A percentile compares a stretch with the other conserved stretches of the same genome.
phyloP scores from a whole-genome alignment of 2,113 vertebrate genomes.

The Isichthys henryi region DNA sequence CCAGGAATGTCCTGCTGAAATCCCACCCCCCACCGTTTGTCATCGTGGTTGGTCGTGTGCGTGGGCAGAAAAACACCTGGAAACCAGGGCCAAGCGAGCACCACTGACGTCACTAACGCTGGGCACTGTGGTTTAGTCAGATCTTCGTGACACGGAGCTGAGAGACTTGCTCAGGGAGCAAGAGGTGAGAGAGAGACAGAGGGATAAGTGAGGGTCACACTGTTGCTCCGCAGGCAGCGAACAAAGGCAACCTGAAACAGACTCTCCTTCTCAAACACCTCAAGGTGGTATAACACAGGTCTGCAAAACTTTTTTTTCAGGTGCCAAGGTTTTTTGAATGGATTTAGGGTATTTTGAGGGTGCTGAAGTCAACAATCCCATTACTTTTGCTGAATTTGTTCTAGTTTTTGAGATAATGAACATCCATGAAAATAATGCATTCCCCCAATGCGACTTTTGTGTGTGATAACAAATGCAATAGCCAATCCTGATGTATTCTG shows the following conservation, averaged over 20 bases:
- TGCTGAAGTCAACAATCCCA: too few species aligned
- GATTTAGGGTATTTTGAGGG: too few species aligned
- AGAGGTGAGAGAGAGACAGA: background rate
- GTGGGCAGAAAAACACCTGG: background rate
- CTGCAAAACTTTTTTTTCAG: too few species aligned
- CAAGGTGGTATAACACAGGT: too few species aligned
- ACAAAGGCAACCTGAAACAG: background rate
- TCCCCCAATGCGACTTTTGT: too few species aligned
- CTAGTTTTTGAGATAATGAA: too few species aligned
- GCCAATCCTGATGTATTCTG: too few species aligned
- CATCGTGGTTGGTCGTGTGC: background rate
- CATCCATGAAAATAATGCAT: too few species aligned
- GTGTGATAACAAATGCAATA: too few species aligned
- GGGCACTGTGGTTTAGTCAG: background rate
- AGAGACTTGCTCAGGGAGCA: background rate
- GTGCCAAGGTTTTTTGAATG: too few species aligned
- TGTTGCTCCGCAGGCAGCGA: background rate
- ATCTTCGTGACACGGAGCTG: background rate
- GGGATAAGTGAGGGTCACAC: background rate
- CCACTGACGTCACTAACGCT: background rate
- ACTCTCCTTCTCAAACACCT: background rate
- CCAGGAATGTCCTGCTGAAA: background rate
- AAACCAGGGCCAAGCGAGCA: background rate
- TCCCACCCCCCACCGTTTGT: background rate
- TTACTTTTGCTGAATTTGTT: too few species aligned